These are phyloP conservation scores for Natrix natrix DNA, from an alignment of 2,797 vertebrate genomes.

Conservation along the genomic window DNA sequence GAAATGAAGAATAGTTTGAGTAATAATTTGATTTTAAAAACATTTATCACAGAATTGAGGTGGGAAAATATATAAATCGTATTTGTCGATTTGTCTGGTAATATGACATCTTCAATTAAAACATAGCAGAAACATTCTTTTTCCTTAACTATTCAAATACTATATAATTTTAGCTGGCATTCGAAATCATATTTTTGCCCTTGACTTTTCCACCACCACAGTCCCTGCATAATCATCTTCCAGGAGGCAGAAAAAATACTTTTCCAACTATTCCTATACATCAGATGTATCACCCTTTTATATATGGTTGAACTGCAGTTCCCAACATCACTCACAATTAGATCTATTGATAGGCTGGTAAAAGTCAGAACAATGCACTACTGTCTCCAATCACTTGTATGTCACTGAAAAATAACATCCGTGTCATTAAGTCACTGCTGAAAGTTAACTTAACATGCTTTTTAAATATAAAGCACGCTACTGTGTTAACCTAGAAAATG, in stretches of 20 bases:
- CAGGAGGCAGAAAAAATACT: neutral
- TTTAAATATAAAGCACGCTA: neutral
- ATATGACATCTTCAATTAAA: constrained; percentile 58
- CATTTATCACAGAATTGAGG: constrained; percentile 58
- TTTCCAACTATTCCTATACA: neutral
- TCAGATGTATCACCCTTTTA: neutral
- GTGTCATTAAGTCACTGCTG: neutral
- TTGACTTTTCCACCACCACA: neutral
- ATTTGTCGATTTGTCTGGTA: constrained; percentile 70
- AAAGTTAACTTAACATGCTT: constrained; percentile 1
- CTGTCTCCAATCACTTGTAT: neutral
- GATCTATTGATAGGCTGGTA: neutral
- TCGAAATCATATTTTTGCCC: constrained; percentile 31
- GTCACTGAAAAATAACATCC: neutral
- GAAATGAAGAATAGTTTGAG: constrained; percentile 55
- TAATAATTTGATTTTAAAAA: constrained; percentile 60
- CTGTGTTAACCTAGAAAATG: neutral
- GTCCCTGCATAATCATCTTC: neutral
- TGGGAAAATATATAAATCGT: constrained; percentile 64
- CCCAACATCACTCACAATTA: neutral
- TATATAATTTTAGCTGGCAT: constrained; percentile 42
- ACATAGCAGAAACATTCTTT: constrained; percentile 33
- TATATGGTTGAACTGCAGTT: neutral
- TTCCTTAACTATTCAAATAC: constrained; percentile 38
- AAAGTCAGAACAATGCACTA: neutral